Percentiles rank a stretch among this genome's conserved stretches.
Conservation (phyloP, 2,797 vertebrate genomes). For the Parauchenoglanis ngamensis region DNA sequence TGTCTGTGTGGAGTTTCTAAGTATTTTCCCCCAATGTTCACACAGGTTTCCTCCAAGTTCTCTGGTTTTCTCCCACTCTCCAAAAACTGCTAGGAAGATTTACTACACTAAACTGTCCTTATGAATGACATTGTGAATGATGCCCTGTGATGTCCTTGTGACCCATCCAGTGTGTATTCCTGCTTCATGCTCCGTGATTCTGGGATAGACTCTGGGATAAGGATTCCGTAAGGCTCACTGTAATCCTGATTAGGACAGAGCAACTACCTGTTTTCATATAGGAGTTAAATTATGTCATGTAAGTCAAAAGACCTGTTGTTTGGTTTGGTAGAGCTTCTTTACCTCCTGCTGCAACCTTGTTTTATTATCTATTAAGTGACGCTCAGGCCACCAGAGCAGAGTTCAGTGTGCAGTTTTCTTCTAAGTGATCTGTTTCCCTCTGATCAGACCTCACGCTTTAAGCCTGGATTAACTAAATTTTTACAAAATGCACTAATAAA, state of each 20-base stretch:
- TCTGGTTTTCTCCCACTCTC: no score
- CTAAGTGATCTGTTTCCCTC: neutral
- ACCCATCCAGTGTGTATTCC: neutral
- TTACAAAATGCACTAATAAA: neutral
- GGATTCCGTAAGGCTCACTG: neutral
- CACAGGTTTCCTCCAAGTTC: neutral
- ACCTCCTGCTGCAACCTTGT: constrained; percentile 12
- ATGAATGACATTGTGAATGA: neutral
- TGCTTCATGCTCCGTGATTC: neutral
- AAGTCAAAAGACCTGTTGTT: constrained; percentile 9
- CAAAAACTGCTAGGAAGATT: neutral
- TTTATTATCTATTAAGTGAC: constrained; percentile 26
- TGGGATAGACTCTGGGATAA: neutral
- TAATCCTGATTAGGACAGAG: neutral
- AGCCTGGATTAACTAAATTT: neutral
- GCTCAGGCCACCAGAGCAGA: constrained; percentile 20
- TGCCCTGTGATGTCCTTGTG: neutral
- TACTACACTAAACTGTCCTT: neutral
- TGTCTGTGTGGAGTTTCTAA: neutral
- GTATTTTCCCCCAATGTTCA: neutral
- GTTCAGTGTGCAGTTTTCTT: constrained; percentile 37
- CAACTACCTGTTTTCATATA: constrained; percentile 16
- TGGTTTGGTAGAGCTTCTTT: constrained; percentile 20
- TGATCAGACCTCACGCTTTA: neutral
- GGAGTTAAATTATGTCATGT: constrained; percentile 13